These are phyloP conservation scores for Strix uralensis DNA, from an alignment of 2,113 vertebrate species.

Conservation along the genomic window DNA sequence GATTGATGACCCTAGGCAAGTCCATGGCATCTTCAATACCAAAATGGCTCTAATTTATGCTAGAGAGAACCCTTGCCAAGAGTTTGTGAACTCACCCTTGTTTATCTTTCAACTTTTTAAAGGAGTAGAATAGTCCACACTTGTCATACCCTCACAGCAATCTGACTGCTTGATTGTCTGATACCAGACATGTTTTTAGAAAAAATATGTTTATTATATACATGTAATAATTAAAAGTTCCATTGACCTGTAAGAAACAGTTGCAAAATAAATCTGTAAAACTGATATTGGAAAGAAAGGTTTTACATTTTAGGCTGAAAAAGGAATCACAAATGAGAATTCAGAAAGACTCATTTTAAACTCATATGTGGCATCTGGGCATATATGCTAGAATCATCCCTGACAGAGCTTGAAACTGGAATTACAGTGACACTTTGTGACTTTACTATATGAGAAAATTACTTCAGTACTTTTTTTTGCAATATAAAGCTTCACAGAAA, in stretches of 20 bases:
- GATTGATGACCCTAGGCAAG: neutral
- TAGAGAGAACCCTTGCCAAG: neutral
- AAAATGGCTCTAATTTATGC: neutral
- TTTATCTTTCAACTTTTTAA: neutral
- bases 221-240: neutral
- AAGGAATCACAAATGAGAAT: neutral
- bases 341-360: neutral
- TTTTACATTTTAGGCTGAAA: neutral
- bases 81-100: neutral
- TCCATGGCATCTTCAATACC: neutral
- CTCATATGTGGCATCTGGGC: accelerated
- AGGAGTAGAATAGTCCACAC: neutral
- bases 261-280: neutral
- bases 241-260: neutral
- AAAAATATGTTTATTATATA: neutral
- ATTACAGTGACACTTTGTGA: neutral
- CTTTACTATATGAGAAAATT: neutral
- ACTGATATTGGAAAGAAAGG: neutral
- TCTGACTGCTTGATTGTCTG: neutral
- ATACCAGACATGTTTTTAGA: neutral
- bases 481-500: neutral
- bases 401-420: neutral
- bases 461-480: neutral
- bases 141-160: neutral
- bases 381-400: neutral